These are phyloP conservation scores for Meta bourneti DNA, from an alignment of 2,888 invertebrate species.

Conservation along the genomic window DNA sequence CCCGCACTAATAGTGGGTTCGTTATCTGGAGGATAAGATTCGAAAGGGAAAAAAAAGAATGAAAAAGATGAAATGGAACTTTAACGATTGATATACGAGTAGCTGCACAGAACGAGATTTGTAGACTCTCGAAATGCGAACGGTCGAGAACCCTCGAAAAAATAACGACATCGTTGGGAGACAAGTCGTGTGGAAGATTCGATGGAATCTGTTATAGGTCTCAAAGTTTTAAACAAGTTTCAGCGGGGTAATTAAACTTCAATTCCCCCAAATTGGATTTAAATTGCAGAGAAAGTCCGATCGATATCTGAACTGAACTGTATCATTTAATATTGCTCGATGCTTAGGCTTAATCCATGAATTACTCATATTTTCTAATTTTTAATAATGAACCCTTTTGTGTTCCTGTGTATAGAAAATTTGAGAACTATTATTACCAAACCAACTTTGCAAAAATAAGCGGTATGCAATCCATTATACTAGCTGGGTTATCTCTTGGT, in stretches of 20 bases:
- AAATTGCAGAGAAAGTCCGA: not conserved
- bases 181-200: not conserved
- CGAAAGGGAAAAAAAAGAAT: not conserved
- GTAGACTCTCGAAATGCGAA: not conserved
- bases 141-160: not conserved
- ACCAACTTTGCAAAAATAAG: no score
- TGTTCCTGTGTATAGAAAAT: no score
- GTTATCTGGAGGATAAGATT: not conserved
- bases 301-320: no score
- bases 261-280: not conserved
- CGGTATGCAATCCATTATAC: no score
- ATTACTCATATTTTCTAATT: no score
- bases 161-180: not conserved
- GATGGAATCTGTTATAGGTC: not conserved
- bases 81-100: no score
- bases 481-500: no score
- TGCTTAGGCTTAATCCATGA: no score
- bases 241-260: not conserved
- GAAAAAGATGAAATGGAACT: not conserved
- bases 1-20: slow-evolving; percentile 34
- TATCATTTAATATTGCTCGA: no score
- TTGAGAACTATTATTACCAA: no score
- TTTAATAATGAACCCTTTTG: no score
- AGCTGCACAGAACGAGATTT: not conserved
- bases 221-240: not conserved